A percentile compares a stretch with the other conserved stretches of the same genome.
Evolutionary conservation across 2,113 vertebrate species (phyloP).

Genomic region (Chaetodon trifascialis): DNA sequence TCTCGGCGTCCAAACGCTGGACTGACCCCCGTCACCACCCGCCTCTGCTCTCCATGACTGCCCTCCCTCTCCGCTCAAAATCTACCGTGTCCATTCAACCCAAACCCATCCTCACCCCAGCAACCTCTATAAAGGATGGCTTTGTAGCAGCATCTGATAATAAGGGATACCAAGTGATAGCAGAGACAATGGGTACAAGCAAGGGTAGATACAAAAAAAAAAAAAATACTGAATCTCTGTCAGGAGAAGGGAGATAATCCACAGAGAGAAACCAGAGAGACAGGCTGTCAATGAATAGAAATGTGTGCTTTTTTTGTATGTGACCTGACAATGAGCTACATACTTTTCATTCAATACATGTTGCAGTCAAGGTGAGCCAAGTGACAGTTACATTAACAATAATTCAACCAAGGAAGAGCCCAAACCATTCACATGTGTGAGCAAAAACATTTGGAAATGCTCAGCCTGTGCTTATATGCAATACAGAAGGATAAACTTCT

Average conservation of each 20-base stretch:
- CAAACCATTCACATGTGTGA: no score
- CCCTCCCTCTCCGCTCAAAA: constrained; percentile 48
- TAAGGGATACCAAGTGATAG: constrained; percentile 25
- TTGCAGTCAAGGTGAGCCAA: background rate
- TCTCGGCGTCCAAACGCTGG: constrained; percentile 44
- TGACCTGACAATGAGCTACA: constrained; percentile 1
- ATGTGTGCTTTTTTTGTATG: background rate
- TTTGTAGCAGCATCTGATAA: constrained; percentile 54
- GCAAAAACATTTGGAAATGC: background rate
- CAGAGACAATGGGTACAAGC: constrained; percentile 30
- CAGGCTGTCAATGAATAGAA: constrained; percentile 2
- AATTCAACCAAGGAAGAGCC: no score
- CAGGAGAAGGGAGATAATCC: background rate
- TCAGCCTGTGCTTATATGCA: background rate
- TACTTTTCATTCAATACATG: background rate
- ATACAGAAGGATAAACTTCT: background rate
- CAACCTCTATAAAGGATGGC: constrained; percentile 21
- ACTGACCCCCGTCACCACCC: constrained; percentile 52
- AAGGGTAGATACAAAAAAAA: constrained; percentile 18
- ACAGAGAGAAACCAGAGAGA: background rate
- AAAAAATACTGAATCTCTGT: background rate
- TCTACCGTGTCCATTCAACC: constrained; percentile 49
- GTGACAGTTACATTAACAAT: no score
- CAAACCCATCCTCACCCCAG: constrained; percentile 46
- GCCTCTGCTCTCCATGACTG: constrained; percentile 59